These are phyloP conservation scores for Campylomormyrus tamandua DNA, from an alignment of 2,113 vertebrate genomes.

Conservation along the genomic window DNA sequence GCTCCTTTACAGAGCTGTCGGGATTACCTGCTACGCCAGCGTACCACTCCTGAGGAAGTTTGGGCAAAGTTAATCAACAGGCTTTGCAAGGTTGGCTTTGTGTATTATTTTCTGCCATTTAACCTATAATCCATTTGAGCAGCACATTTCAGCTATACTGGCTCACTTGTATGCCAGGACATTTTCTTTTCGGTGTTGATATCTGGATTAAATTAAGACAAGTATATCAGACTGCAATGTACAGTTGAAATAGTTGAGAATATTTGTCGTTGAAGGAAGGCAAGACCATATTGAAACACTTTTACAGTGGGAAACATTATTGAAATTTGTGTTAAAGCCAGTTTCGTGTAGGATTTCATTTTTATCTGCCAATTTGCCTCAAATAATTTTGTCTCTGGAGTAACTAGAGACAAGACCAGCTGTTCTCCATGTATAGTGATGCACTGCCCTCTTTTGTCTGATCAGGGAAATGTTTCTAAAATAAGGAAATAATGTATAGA, in stretches of 20 bases:
- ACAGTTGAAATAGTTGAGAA: neutral
- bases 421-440: neutral
- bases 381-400: neutral
- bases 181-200: neutral
- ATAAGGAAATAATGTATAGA: neutral
- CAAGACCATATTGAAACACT: neutral
- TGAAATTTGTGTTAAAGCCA: neutral
- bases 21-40: slow-evolving; percentile 63
- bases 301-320: neutral
- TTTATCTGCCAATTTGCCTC: neutral
- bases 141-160: neutral
- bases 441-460: slow-evolving; percentile 14
- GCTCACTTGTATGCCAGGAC: neutral
- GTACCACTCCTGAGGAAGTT: slow-evolving; percentile 61
- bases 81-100: slow-evolving; percentile 52
- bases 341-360: neutral
- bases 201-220: neutral
- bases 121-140: neutral
- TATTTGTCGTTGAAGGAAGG: neutral
- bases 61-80: slow-evolving; percentile 58
- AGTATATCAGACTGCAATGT: neutral
- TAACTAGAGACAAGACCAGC: neutral
- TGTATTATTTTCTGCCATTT: neutral
- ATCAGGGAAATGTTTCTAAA: neutral
- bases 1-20: slow-evolving; percentile 57